A percentile compares a stretch with the other conserved stretches of the same genome.
Evolutionary conservation across 2,797 vertebrate species (phyloP).

Genomic region (Corythornis leucogaster): DNA sequence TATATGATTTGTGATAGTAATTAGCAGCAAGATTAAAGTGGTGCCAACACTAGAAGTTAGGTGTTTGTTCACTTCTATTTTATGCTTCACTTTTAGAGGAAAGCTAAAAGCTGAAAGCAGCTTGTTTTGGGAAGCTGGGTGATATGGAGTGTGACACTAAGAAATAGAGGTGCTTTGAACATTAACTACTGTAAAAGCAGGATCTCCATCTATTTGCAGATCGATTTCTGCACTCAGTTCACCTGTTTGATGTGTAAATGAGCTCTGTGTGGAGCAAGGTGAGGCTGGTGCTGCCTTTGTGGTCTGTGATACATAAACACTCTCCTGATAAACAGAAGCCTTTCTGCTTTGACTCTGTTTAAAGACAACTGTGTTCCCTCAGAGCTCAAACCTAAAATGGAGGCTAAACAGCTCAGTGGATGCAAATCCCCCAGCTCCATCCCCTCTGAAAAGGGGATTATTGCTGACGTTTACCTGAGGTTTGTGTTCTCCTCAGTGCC

Average conservation of each 20-base stretch:
- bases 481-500: accelerated
- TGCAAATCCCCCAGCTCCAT: neutral
- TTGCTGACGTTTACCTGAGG: accelerated
- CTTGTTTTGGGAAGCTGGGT: neutral
- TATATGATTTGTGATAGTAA: too few species aligned
- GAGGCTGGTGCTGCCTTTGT: neutral
- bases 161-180: neutral
- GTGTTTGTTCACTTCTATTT: neutral
- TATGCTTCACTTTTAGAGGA: neutral
- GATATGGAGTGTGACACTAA: neutral
- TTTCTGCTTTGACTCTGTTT: neutral
- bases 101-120: neutral
- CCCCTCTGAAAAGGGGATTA: neutral
- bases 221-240: slow-evolving; percentile 7
- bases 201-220: slow-evolving; percentile 17
- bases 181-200: neutral
- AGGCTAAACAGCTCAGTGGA: neutral
- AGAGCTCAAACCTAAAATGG: neutral
- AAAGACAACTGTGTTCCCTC: neutral
- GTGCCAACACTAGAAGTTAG: neutral
- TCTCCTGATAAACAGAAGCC: neutral
- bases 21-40: neutral
- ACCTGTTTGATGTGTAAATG: neutral
- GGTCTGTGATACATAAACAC: neutral
- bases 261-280: neutral